Conservation (phyloP, 1,140 invertebrate species). For the roundworm (Caenorhabditis elegans) region DNA sequence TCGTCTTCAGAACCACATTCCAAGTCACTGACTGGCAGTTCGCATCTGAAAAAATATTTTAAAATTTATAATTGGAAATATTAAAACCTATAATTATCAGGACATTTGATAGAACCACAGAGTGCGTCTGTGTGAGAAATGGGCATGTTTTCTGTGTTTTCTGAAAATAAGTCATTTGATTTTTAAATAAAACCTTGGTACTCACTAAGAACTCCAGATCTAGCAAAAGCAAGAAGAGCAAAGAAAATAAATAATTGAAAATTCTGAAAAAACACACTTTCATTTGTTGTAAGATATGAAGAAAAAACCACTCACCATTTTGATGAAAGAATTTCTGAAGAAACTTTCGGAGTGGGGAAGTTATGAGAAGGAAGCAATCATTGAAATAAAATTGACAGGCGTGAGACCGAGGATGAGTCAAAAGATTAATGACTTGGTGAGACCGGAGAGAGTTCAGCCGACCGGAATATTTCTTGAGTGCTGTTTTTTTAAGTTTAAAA, state of each 20-base stretch:
- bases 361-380: background rate
- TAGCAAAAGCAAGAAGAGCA: too few relatives aligned
- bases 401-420: constrained; percentile 10
- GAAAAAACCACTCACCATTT: background rate
- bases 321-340: background rate
- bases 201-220: background rate
- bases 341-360: background rate
- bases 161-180: background rate
- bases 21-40: background rate
- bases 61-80: too few relatives aligned
- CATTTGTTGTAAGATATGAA: too few relatives aligned
- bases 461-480: background rate
- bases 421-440: background rate
- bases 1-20: background rate
- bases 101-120: background rate
- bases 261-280: background rate
- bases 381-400: background rate
- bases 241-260: background rate
- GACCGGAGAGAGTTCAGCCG: background rate
- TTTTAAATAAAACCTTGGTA: background rate
- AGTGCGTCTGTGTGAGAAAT: background rate
- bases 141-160: background rate
- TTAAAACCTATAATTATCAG: background rate
- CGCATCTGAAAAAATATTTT: background rate
- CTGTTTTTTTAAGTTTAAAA: too few relatives aligned